Conservation (phyloP, 2,113 vertebrate genomes). For the Chauna torquata region DNA sequence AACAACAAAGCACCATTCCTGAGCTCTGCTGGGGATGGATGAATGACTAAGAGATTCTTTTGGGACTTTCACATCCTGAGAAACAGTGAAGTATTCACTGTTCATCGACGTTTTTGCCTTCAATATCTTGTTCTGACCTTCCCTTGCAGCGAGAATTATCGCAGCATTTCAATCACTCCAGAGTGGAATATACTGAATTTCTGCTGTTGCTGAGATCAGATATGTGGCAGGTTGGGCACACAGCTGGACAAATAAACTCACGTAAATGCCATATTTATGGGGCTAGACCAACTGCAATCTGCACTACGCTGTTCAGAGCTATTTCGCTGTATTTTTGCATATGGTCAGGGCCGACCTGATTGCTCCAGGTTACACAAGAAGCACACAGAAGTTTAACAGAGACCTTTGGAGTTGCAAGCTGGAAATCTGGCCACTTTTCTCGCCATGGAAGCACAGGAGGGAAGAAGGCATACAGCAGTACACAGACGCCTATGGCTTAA, state of each 20-base stretch:
- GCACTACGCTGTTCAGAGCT: neutral
- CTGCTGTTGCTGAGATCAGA: neutral
- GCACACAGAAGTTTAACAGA: neutral
- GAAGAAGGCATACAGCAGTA: neutral
- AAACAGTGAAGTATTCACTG: neutral
- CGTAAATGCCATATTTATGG: neutral
- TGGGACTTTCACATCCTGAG: neutral
- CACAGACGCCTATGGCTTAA: neutral
- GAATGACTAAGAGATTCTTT: neutral
- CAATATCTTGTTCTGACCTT: neutral
- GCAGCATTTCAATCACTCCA: neutral
- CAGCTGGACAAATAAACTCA: neutral
- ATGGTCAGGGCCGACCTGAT: accelerated
- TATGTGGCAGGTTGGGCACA: neutral
- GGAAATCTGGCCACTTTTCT: neutral
- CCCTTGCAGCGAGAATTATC: neutral
- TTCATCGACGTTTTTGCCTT: neutral
- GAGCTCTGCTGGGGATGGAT: neutral
- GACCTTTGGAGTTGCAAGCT: neutral
- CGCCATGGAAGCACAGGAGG: neutral
- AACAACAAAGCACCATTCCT: neutral
- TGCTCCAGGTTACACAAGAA: neutral
- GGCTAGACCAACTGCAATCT: neutral
- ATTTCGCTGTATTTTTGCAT: neutral
- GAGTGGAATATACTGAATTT: neutral